phyloP scores from a whole-genome alignment of 2,888 invertebrate species.

The Polyommatus icarus region DNA sequence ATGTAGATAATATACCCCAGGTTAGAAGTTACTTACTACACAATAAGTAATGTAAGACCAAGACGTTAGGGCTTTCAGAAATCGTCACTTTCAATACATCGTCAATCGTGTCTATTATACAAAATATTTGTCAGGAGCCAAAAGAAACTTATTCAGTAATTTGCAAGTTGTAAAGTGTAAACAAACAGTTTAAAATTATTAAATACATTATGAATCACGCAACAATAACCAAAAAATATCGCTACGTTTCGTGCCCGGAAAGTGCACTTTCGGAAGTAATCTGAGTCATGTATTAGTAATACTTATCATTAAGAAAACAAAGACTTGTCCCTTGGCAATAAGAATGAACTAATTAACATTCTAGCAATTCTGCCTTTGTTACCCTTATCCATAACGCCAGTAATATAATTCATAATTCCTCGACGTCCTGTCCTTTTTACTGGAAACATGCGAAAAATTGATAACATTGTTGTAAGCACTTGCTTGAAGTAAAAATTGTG shows the following conservation, averaged over 20 bases:
- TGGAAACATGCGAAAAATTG: background rate
- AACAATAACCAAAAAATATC: background rate
- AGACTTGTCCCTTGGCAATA: background rate
- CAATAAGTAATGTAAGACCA: too few species aligned
- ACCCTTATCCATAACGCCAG: background rate
- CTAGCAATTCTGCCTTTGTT: background rate
- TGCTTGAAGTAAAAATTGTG: too few species aligned
- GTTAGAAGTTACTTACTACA: too few species aligned
- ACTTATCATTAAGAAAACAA: conserved; percentile 12
- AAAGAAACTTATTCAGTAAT: background rate
- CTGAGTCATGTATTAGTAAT: conserved; percentile 11
- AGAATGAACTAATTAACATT: conserved; percentile 15
- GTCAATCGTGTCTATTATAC: too few species aligned
- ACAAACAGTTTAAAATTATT: background rate
- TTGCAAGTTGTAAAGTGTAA: background rate
- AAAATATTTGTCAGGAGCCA: background rate
- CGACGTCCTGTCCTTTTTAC: background rate
- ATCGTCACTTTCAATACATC: too few species aligned
- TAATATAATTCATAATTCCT: background rate
- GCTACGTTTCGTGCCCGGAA: background rate
- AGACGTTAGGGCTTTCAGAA: too few species aligned
- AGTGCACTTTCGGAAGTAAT: background rate
- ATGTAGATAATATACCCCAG: too few species aligned
- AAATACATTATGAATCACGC: background rate
- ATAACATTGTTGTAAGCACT: background rate